Conservation (phyloP, 2,888 invertebrate genomes). For the Maniola hyperantus region DNA sequence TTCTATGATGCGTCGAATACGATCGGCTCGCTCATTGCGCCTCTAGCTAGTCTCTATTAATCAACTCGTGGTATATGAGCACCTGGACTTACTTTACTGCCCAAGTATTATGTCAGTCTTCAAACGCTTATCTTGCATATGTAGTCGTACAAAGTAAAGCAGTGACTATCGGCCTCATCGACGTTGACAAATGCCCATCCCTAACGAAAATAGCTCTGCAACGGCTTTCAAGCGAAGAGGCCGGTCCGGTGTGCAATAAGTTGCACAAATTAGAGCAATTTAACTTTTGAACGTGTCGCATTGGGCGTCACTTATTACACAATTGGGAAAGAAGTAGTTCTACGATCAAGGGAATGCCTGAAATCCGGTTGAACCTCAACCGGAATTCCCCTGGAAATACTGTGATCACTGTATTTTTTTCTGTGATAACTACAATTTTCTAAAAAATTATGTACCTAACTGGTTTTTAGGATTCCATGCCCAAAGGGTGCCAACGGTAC, state of each 20-base stretch:
- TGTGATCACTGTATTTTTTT: neutral
- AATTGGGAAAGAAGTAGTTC: conserved; percentile 43
- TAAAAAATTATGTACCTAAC: too few species aligned
- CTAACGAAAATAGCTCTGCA: conserved; percentile 62
- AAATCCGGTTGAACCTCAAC: neutral
- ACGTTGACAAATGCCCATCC: conserved; percentile 45
- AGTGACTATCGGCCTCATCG: conserved; percentile 31
- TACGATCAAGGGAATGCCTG: conserved; percentile 46
- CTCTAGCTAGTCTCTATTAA: too few species aligned
- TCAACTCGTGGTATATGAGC: too few species aligned
- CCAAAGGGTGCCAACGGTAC: too few species aligned
- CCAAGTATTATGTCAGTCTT: neutral
- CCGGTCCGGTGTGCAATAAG: conserved; percentile 61
- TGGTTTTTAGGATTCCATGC: too few species aligned
- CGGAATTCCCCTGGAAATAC: neutral
- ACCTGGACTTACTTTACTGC: too few species aligned
- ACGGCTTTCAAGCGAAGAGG: conserved; percentile 64
- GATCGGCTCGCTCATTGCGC: too few species aligned
- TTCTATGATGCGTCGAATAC: too few species aligned
- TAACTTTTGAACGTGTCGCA: conserved; percentile 72
- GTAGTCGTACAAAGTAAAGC: too few species aligned
- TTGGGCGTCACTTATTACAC: conserved; percentile 50
- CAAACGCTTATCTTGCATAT: neutral
- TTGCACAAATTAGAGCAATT: conserved; percentile 78
- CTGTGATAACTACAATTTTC: neutral